Base-by-base conservation (phyloP, 2,113 vertebrate genomes). In the Laticauda colubrina region DNA sequence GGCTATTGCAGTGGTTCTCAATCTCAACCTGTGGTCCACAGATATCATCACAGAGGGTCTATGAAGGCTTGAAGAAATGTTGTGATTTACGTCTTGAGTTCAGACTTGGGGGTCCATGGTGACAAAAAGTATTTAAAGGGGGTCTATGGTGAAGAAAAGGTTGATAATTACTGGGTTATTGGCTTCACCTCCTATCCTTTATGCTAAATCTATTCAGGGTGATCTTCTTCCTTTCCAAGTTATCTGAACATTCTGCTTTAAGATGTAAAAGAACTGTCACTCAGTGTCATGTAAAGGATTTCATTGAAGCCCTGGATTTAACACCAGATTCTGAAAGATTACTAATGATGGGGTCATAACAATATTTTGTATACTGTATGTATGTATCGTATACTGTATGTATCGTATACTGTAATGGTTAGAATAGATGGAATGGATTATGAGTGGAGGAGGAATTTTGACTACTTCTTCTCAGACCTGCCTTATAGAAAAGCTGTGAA, bases 251-350 rank as follows among this genome's bases (percentile, higher is more conserved):
- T 43, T 43, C 51, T 51, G 24, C 8, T 61, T 39, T 75, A 39
- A 39, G 69, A 43, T n/a, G 20, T 92, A 53, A 87, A 39, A 57
- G 29, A 92, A 88, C 14, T 88, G 86, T 88, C 54, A 92, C 64
- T 75, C 69, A 51, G 54, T 51, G 43, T 64, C 34, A 69, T 88
- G 64, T 92, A 92, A 81, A 89, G 87, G 61, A 43, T 92, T 51
- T 55, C n/a, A 34, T 15, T 34, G 14, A 69, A 88, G 59, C 21
- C 8, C 59, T 54, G 87, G 61, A 7, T 29, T 92, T 88, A 53
- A 21, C 20, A 88, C 29, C n/a, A 69, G 86, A 88, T 92, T 91
- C n/a, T 53, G 87, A 51, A 59, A 69, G 23, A 53, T 69, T 34
- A 69, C 7, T 48, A 48, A 48, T 48, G 45, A 48, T 48, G 45